Base-by-base conservation (phyloP, 2,888 invertebrate genomes). In the Cinara cedri region DNA sequence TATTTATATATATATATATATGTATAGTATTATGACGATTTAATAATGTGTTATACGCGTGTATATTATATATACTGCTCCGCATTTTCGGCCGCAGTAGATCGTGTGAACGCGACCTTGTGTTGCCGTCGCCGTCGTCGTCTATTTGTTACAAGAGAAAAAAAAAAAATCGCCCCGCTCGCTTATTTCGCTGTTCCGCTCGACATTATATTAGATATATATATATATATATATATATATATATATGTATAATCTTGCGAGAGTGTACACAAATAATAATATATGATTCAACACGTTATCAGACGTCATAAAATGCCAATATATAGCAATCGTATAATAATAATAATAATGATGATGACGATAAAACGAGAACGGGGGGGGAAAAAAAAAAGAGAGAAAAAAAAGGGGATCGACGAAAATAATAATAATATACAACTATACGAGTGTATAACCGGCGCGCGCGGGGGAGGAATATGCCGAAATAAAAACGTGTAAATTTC, bases 231-330 rank as follows among this genome's bases (percentile, higher is more conserved):
- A 42, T 19, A 42, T 54, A 42, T 42, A n/a, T n/a, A n/a, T n/a
- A n/a, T n/a, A n/a, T n/a, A n/a, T n/a, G n/a, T n/a, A n/a, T n/a
- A n/a, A n/a, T 16, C 16, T 1, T 16, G 34, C 16, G 34, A 8
- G 60, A 10, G 62, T 13, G 49, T 13, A 19, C 10, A 11, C 21
- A 54, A 14, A 46, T 46, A 46, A 49, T 49, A 49, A 66, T 66
- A 49, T n/a, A 62, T 51, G 62, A 72, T 72, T 62, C 62, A 62
- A 62, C 62, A 51, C 51, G 72, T 72, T 72, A 72, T 72, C 72
- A 72, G 34, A 72, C 72, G 72, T 72, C 65, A 65, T 75, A 75
- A 75, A 75, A 75, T 44, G 63, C 65, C 75, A 65, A 75, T 75
- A n/a, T n/a, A n/a, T n/a, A 75, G 65, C 65, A 75, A 65, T 75